Evolutionary conservation across 2,113 vertebrate species (phyloP), one percentile per base, ranked within the genome.

Genomic region (Odontophorus gujanensis): DNA sequence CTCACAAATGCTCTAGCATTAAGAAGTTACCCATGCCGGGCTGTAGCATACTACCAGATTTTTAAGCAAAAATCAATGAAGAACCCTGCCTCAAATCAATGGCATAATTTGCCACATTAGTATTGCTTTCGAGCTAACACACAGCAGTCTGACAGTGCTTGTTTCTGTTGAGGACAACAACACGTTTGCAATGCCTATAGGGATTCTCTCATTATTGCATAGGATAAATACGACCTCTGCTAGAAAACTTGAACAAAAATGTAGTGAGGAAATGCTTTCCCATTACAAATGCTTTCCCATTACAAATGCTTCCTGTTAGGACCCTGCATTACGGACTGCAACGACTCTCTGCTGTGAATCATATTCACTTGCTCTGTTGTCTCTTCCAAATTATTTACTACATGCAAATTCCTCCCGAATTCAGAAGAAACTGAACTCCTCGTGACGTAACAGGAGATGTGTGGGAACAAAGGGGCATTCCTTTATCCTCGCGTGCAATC

Each of bases 391-490:
- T 86, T 97, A 92, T 92, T 96, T 96, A 50, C 81, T 45, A 51
- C 12, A 8, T 61, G 88, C 81, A 95, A 92, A 96, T 61, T 63
- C 95, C 93, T 71, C 91, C 97, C 96, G 79, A 88, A 95, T 91
- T 91, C 95, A 96, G 97, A 88, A 96, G 94, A 97, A 97, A 97
- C 96, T 88, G 43, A 82, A 84, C 86, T 93, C 63, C 15, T 91
- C 62, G 32, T 97, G 97, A 98, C 89, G 97, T 98, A 98, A 98
- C 61, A 51, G 92, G 98, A 98, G 97, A 97, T 90, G 94, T 97
- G 97, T 98, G 98, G 97, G 98, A 98, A 98, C 85, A 26, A 96
- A 95, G 90, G 93, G 95, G 85, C 94, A 94, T 97, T 97, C 97
- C 97, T 98, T 98, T 97, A 96, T 97, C 90, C 95, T 89, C 36